phyloP scores from a whole-genome alignment of 2,888 invertebrate species.

The Halictus ligatus region DNA sequence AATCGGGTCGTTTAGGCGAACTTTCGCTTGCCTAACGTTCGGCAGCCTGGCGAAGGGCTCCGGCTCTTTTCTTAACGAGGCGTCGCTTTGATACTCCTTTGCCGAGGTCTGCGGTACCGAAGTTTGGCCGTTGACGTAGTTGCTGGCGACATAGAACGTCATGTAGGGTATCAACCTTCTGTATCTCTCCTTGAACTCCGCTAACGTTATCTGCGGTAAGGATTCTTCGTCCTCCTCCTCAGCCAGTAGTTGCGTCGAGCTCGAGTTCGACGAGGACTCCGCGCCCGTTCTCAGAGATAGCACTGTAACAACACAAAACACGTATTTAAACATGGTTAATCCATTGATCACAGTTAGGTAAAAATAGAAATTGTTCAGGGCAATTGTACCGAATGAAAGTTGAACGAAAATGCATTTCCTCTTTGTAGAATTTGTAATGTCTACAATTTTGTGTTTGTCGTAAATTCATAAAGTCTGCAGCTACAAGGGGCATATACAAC shows the following conservation, averaged over 20 bases:
- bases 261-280: slow-evolving; percentile 56
- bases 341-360: too few relatives aligned
- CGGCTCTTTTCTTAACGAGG: slow-evolving; percentile 14
- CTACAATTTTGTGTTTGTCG: too few relatives aligned
- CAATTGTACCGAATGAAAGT: too few relatives aligned
- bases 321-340: not conserved
- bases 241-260: slow-evolving; percentile 58
- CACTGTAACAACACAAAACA: slow-evolving; percentile 68
- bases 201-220: slow-evolving; percentile 81
- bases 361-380: too few relatives aligned
- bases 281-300: slow-evolving; percentile 54
- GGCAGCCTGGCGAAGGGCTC: slow-evolving; percentile 28
- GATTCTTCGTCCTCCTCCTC: slow-evolving; percentile 67
- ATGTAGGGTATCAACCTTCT: slow-evolving; percentile 93
- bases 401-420: too few relatives aligned
- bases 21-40: slow-evolving; percentile 42
- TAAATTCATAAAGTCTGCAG: too few relatives aligned
- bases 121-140: slow-evolving; percentile 85
- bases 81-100: slow-evolving; percentile 29
- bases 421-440: too few relatives aligned
- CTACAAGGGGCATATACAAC: not conserved
- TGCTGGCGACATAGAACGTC: slow-evolving; percentile 91
- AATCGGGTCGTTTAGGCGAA: slow-evolving; percentile 41
- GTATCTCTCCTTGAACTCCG: slow-evolving; percentile 88
- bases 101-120: slow-evolving; percentile 28